These are phyloP conservation scores for Caranx melampygus DNA, from an alignment of 2,113 vertebrate species.

Conservation along the genomic window DNA sequence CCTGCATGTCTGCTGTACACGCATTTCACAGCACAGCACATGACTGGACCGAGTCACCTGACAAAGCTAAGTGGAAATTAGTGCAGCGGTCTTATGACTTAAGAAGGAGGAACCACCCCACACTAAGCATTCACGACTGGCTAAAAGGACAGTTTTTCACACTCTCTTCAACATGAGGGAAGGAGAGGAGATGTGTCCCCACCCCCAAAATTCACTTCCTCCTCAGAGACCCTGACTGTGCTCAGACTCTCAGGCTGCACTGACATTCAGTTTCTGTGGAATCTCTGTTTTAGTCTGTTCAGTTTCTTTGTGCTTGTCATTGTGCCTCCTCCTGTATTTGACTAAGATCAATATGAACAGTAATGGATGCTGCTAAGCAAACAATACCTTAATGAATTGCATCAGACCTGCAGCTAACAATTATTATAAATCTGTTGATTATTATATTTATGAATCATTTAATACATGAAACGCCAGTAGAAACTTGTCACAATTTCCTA, in stretches of 20 bases:
- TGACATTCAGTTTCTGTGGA: neutral
- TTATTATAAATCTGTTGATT: neutral
- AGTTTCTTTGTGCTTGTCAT: neutral
- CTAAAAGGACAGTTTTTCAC: neutral
- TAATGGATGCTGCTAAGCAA: neutral
- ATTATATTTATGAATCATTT: neutral
- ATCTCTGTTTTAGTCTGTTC: no score
- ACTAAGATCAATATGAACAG: neutral
- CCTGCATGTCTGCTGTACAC: slow-evolving; percentile 8
- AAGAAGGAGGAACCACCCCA: slow-evolving; percentile 51
- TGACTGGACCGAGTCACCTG: slow-evolving; percentile 78
- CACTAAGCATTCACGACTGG: slow-evolving; percentile 32
- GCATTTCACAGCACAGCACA: slow-evolving; percentile 64
- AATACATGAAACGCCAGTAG: neutral
- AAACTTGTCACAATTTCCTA: neutral
- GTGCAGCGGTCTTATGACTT: slow-evolving; percentile 79
- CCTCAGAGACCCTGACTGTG: neutral
- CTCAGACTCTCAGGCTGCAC: neutral
- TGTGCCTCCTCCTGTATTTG: neutral
- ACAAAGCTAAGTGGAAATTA: slow-evolving; percentile 76
- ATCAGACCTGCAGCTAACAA: neutral
- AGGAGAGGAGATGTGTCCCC: neutral
- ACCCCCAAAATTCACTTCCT: slow-evolving; percentile 22
- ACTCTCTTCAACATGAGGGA: neutral
- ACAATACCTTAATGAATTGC: neutral